A percentile compares a stretch with the other conserved stretches of the same genome.
These are phyloP conservation scores for Cyclina sinensis DNA, from an alignment of 1,140 invertebrate species.

Conservation along the genomic window DNA sequence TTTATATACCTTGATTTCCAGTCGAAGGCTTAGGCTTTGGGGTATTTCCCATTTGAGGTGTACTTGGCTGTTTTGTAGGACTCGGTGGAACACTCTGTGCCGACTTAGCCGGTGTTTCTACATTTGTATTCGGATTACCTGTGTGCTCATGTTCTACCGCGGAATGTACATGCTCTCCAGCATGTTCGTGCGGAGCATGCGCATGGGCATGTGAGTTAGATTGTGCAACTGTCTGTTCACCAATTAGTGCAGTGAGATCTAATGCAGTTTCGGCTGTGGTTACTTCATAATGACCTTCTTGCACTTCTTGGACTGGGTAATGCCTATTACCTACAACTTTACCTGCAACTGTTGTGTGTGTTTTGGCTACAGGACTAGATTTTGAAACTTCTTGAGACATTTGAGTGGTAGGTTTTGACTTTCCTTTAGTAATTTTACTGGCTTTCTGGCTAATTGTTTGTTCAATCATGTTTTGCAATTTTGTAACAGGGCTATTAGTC, in stretches of 20 bases:
- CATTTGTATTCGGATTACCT: neutral
- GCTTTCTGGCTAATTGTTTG: too few relatives aligned
- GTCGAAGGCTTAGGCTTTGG: too few relatives aligned
- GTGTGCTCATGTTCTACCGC: neutral
- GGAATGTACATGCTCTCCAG: neutral
- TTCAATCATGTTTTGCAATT: too few relatives aligned
- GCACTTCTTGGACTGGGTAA: neutral
- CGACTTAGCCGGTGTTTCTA: neutral
- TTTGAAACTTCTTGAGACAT: too few relatives aligned
- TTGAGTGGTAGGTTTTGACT: too few relatives aligned
- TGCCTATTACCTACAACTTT: neutral
- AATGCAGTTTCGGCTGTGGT: neutral
- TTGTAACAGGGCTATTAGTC: too few relatives aligned
- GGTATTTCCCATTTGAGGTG: too few relatives aligned
- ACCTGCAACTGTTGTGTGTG: neutral
- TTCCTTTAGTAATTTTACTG: too few relatives aligned
- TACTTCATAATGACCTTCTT: neutral
- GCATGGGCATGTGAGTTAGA: neutral
- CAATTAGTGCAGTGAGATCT: neutral
- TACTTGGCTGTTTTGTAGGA: too few relatives aligned
- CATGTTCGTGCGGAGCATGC: neutral
- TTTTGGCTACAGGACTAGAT: neutral
- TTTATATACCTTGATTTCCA: too few relatives aligned
- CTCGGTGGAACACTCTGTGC: neutral
- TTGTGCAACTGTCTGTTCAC: neutral